phyloP scores from a whole-genome alignment of 2,888 invertebrate genomes.

The Lasioglossum marginatum region DNA sequence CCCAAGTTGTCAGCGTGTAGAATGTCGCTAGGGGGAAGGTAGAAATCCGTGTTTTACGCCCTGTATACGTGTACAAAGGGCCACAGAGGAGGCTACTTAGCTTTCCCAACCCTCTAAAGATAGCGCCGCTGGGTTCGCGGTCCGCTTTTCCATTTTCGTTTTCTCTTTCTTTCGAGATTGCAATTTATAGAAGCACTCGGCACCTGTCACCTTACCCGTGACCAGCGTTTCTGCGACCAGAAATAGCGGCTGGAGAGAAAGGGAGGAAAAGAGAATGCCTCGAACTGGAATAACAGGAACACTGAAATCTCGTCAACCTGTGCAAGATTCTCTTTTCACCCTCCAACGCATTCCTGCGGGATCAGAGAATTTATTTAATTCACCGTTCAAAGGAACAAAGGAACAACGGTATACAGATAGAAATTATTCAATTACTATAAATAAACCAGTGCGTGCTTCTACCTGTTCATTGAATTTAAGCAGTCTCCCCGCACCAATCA shows the following conservation, averaged over 20 bases:
- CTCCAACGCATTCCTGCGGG: neutral
- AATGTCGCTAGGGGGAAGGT: neutral
- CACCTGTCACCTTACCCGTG: constrained; percentile 78
- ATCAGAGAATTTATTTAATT: neutral
- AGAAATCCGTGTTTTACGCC: neutral
- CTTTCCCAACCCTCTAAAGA: constrained; percentile 68
- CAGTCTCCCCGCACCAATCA: neutral
- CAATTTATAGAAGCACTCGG: constrained; percentile 80
- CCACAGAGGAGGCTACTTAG: constrained; percentile 38
- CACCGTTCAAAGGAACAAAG: neutral
- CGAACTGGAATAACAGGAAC: constrained; percentile 1
- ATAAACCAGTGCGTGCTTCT: too few relatives aligned
- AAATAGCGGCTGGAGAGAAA: constrained; percentile 54
- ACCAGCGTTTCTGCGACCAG: constrained; percentile 48
- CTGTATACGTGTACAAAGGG: neutral
- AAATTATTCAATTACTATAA: too few relatives aligned
- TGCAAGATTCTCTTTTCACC: neutral
- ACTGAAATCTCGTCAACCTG: constrained; percentile 5
- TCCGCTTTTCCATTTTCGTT: constrained; percentile 47
- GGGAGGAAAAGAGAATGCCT: constrained; percentile 2
- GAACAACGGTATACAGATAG: too few relatives aligned
- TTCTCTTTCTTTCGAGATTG: constrained; percentile 62
- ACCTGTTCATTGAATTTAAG: neutral
- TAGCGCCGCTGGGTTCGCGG: constrained; percentile 59
- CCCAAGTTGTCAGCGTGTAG: neutral